phyloP scores from a whole-genome alignment of 2,797 vertebrate species.

The Xenopus petersii region DNA sequence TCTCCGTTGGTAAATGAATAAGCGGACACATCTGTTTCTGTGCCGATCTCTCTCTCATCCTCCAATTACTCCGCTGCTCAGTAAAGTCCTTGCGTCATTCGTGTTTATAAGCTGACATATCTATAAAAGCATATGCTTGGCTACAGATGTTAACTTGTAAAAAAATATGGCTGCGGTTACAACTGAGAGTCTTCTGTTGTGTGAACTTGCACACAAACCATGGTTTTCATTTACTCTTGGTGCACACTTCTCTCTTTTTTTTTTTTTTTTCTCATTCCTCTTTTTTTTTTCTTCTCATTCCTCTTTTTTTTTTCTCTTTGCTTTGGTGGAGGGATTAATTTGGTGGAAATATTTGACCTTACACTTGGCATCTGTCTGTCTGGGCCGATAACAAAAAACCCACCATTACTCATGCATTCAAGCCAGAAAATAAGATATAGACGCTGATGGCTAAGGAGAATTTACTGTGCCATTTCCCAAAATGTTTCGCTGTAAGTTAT shows the following conservation, averaged over 20 bases:
- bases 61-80: conserved; percentile 44
- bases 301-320: neutral
- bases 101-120: conserved; percentile 47
- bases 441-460: neutral
- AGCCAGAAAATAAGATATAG: neutral
- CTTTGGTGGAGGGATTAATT: conserved; percentile 2
- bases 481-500: neutral
- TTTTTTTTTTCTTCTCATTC: neutral
- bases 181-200: conserved; percentile 28
- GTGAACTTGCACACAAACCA: conserved; percentile 41
- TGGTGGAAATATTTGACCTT: conserved; percentile 44
- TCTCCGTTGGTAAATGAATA: conserved; percentile 30
- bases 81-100: conserved; percentile 44
- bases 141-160: conserved; percentile 45
- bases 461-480: conserved; percentile 14
- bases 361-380: conserved; percentile 23
- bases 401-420: neutral
- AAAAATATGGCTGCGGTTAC: conserved; percentile 35
- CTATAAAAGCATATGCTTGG: conserved; percentile 46
- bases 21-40: conserved; percentile 42
- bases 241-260: conserved; percentile 10
- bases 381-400: conserved; percentile 6
- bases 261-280: neutral
- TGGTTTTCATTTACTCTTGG: conserved; percentile 42
- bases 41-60: conserved; percentile 32